These are phyloP conservation scores for Synergus umbraculus DNA, from an alignment of 2,888 invertebrate genomes.

Conservation along the genomic window DNA sequence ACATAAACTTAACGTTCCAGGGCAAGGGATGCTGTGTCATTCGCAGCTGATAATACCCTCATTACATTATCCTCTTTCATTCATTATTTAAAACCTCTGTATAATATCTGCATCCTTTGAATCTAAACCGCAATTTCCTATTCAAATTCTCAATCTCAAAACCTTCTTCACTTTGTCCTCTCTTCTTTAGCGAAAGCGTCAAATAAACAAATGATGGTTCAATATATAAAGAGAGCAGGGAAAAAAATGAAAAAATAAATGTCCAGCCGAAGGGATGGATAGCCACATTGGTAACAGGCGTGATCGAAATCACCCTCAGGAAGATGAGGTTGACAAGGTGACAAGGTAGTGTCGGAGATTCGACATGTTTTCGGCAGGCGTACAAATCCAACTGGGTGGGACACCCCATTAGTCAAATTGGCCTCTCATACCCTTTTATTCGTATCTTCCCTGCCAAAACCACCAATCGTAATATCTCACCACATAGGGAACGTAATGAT, in stretches of 20 bases:
- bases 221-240: no score
- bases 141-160: not conserved
- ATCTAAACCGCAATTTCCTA: not conserved
- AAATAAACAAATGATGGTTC: no score
- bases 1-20: not conserved
- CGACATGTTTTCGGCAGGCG: slow-evolving; percentile 26
- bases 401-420: slow-evolving; percentile 35
- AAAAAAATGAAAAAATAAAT: not conserved
- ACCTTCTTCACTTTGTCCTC: no score
- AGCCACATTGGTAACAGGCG: not conserved
- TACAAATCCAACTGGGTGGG: slow-evolving; percentile 29
- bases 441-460: slow-evolving; percentile 35
- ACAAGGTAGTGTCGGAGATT: slow-evolving; percentile 29
- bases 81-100: not conserved
- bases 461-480: slow-evolving; percentile 36
- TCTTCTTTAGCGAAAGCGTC: no score
- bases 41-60: slow-evolving; percentile 24
- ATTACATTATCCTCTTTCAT: slow-evolving; percentile 8
- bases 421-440: slow-evolving; percentile 37
- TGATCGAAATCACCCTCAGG: not conserved
- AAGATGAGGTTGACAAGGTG: not conserved
- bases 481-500: slow-evolving; percentile 28
- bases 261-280: not conserved
- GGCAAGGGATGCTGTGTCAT: slow-evolving; percentile 19
- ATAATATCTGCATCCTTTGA: not conserved